Base-by-base conservation (phyloP, 2,888 invertebrate species). In the Antitype chi region DNA sequence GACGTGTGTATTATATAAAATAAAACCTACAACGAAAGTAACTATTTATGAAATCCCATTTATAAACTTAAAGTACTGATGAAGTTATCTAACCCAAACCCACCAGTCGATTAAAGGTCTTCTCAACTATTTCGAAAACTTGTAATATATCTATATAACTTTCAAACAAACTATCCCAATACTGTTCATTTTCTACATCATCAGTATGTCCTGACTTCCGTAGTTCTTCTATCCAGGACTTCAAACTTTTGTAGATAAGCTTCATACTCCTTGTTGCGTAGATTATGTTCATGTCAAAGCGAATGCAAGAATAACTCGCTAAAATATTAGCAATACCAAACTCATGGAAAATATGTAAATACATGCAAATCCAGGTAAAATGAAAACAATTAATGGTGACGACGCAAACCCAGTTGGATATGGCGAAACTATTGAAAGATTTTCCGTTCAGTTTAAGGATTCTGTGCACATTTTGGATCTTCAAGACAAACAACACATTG, bases 401-500 rank as follows among this genome's bases (percentile, higher is more conserved):
- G 53, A 74, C n/a, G 32, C 20, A 73, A 1, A 49, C 0, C 80
- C 80, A 80, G 68, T 80, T 80, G 6, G 11, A 38, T 20, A 53
- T n/a, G 8, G n/a, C 53, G 1, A 80, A 66, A 32, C 6, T 6
- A 9, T 71, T 66, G 0, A 53, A 74, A 38, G 47, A 57, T 15
- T 15, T 68, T 9, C 15, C 74, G 8, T 53, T 59, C 0, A 81
- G 7, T 38, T 74, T 80, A 3, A 81, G 63, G 6, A 53, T 28
- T 17, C 23, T 53, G n/a, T 60, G 53, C 6, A 74, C 47, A 11
- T 60, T 80, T 52, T 80, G 80, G 20, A 80, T 64, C 43, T 74
- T 74, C 15, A 81, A 69, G 13, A 80, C 81, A 23, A 81, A 81
- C 0, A 52, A 32, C 8, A 80, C n/a, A 55, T 74, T 74, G 53